These are phyloP conservation scores for Asbolus verrucosus DNA, from an alignment of 1,140 invertebrate species.

Conservation along the genomic window DNA sequence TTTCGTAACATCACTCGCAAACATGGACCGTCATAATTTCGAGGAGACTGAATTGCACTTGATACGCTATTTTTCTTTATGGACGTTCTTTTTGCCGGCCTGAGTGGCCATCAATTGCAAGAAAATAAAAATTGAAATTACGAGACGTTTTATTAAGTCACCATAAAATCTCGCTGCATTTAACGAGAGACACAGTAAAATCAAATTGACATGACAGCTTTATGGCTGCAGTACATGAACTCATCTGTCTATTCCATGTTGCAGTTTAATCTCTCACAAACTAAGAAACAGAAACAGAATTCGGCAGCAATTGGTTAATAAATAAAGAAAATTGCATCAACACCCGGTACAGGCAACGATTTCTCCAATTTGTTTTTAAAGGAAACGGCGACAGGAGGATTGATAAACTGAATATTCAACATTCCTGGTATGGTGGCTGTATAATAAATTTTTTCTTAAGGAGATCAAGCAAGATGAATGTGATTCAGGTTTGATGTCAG, in stretches of 20 bases:
- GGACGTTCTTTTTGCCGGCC: neutral
- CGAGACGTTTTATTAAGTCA: constrained; percentile 27
- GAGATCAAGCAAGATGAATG: constrained; percentile 3
- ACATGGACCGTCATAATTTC: neutral
- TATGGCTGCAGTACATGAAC: constrained; percentile 13
- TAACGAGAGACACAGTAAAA: constrained; percentile 35
- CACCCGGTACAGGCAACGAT: too few relatives aligned
- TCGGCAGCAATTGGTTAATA: too few relatives aligned
- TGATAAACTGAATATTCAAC: too few relatives aligned
- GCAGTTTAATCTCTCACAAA: constrained; percentile 24
- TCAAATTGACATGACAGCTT: constrained; percentile 27
- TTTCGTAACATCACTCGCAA: constrained; percentile 26
- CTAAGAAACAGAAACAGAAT: too few relatives aligned
- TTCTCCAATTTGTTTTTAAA: too few relatives aligned
- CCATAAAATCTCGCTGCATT: constrained; percentile 28
- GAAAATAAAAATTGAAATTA: constrained; percentile 30
- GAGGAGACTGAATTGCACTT: neutral
- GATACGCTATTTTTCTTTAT: too few relatives aligned
- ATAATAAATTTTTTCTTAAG: neutral
- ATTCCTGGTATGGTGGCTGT: too few relatives aligned
- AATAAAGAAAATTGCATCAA: too few relatives aligned
- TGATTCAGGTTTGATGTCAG: constrained; percentile 1
- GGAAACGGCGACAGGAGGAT: too few relatives aligned
- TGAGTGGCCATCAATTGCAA: neutral
- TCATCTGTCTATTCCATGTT: constrained; percentile 34